Evolutionary conservation across 1,140 invertebrate species (phyloP).

Genomic region (Agrypnia vestita): DNA sequence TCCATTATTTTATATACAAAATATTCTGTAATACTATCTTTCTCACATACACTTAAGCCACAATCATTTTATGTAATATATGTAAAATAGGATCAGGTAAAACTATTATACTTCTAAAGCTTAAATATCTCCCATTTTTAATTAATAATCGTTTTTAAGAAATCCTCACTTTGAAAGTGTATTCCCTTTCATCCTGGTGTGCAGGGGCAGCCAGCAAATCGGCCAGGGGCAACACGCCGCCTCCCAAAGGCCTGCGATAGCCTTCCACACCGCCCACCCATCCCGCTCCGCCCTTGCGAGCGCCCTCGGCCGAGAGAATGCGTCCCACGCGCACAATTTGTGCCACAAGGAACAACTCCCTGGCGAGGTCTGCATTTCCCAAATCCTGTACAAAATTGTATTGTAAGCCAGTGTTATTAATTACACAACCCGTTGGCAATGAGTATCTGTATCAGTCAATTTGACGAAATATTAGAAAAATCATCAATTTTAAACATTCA

Average conservation of each 20-base stretch:
- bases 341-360: slow-evolving; percentile 89
- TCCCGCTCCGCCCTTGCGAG: slow-evolving; percentile 76
- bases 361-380: slow-evolving; percentile 85
- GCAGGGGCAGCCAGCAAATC: slow-evolving; percentile 76
- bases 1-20: too few species aligned
- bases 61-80: too few species aligned
- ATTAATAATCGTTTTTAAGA: background rate
- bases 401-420: too few species aligned
- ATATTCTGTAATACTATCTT: too few species aligned
- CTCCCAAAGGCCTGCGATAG: slow-evolving; percentile 84
- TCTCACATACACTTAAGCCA: too few species aligned
- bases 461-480: too few species aligned
- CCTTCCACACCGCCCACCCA: slow-evolving; percentile 67
- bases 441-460: too few species aligned
- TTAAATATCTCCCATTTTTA: too few species aligned
- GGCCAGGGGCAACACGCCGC: slow-evolving; percentile 82
- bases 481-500: too few species aligned
- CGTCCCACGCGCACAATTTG: slow-evolving; percentile 91
- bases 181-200: slow-evolving; percentile 79
- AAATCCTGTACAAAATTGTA: slow-evolving; percentile 78
- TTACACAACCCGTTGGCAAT: too few species aligned
- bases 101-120: too few species aligned
- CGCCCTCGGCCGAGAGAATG: slow-evolving; percentile 87
- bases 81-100: too few species aligned
- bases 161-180: slow-evolving; percentile 77